These are phyloP conservation scores for Brachionus asplanchnoidis DNA, from an alignment of 1,140 invertebrate species.

Conservation along the genomic window DNA sequence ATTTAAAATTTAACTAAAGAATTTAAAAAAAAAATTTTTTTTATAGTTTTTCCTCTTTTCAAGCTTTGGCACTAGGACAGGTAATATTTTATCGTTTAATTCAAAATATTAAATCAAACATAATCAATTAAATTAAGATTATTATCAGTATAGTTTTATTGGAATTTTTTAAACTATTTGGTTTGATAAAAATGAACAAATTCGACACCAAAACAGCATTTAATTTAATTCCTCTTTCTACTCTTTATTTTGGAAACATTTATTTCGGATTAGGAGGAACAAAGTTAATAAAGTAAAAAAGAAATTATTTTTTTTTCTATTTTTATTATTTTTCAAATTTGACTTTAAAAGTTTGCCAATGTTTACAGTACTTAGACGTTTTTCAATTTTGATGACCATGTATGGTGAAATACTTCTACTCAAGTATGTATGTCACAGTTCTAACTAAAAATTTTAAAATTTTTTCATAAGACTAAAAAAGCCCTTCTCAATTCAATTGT, in stretches of 20 bases:
- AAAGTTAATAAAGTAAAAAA: conserved; percentile 68
- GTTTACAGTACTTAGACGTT: conserved; percentile 91
- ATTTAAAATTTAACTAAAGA: neutral
- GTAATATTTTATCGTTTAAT: neutral
- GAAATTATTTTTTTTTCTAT: neutral
- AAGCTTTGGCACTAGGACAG: neutral
- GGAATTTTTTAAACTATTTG: neutral
- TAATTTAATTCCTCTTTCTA: conserved; percentile 86
- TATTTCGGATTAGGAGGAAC: conserved; percentile 94
- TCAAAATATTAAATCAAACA: neutral
- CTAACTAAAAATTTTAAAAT: neutral
- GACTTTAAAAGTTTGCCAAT: conserved; percentile 75
- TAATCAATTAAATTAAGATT: neutral
- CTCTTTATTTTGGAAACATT: conserved; percentile 90
- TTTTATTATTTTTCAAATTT: conserved; percentile 29
- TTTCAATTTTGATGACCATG: conserved; percentile 99
- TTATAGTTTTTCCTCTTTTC: conserved; percentile 61
- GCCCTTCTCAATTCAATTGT: conserved; percentile 65
- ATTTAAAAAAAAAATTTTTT: neutral
- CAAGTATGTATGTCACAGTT: conserved; percentile 57
- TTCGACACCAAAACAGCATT: conserved; percentile 62
- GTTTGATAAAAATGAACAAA: neutral
- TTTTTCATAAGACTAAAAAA: conserved; percentile 54
- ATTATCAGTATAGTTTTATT: neutral
- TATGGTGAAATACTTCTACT: conserved; percentile 82